Evolutionary conservation across 2,888 invertebrate species (phyloP).

Genomic region (Phymatocera aterrima): DNA sequence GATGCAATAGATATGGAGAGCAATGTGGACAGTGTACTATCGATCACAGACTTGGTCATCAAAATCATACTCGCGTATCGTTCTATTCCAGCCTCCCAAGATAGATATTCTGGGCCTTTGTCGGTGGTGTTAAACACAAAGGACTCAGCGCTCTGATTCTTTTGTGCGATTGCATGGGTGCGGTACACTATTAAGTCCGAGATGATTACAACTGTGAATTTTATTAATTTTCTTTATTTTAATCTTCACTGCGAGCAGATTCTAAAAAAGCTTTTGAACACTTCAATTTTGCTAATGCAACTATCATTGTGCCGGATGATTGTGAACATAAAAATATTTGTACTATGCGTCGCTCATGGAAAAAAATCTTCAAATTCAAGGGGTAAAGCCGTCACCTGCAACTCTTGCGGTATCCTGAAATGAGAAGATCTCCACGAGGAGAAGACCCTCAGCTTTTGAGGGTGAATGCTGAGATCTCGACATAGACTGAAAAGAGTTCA

Average conservation of each 20-base stretch:
- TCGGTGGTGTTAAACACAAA: constrained; percentile 77
- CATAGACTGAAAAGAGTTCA: too few relatives aligned
- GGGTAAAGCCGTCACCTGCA: too few relatives aligned
- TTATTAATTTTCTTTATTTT: background rate
- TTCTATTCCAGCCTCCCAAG: constrained; percentile 79
- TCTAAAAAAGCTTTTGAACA: too few relatives aligned
- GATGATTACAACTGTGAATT: constrained; percentile 77
- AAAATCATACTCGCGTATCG: constrained; percentile 81
- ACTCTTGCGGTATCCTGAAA: too few relatives aligned
- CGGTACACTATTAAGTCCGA: constrained; percentile 84
- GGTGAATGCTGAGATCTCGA: too few relatives aligned
- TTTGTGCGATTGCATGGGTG: constrained; percentile 80
- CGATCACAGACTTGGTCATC: constrained; percentile 80
- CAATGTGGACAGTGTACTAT: constrained; percentile 82
- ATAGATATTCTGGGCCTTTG: constrained; percentile 75
- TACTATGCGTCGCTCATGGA: too few relatives aligned
- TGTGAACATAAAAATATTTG: too few relatives aligned
- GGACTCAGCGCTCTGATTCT: constrained; percentile 80
- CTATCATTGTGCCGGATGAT: too few relatives aligned
- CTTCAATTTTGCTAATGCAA: too few relatives aligned
- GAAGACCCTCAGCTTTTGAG: too few relatives aligned
- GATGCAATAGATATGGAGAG: constrained; percentile 86
- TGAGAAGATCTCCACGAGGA: too few relatives aligned
- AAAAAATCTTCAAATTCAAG: too few relatives aligned
- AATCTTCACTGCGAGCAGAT: background rate